These are phyloP conservation scores for Diceros bicornis DNA, from an alignment of 2,797 vertebrate genomes.

Conservation along the genomic window DNA sequence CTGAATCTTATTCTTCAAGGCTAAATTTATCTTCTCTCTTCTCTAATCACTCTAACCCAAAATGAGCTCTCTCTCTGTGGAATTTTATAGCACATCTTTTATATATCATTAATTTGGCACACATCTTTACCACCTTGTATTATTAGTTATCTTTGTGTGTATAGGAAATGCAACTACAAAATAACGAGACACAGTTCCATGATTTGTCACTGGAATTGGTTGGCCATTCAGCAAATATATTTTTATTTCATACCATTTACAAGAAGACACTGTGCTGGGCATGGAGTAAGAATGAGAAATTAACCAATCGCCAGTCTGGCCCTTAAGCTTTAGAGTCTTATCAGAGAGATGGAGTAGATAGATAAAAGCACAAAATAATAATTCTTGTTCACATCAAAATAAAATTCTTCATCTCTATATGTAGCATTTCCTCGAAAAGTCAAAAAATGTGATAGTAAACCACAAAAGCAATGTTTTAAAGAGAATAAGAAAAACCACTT, in stretches of 20 bases:
- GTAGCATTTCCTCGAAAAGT: neutral
- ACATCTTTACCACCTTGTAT: neutral
- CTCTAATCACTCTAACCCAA: neutral
- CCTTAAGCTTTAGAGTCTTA: neutral
- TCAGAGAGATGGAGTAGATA: neutral
- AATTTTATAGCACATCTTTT: neutral
- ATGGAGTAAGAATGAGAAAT: neutral
- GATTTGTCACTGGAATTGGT: neutral
- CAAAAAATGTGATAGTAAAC: neutral
- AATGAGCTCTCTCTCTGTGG: neutral
- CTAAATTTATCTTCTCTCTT: conserved; percentile 24
- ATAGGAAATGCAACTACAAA: neutral
- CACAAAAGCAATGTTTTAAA: neutral
- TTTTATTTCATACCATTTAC: neutral
- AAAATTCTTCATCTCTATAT: neutral
- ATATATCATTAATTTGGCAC: neutral
- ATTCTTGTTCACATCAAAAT: neutral
- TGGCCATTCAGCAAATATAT: neutral
- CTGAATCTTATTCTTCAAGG: neutral
- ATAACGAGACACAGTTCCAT: neutral
- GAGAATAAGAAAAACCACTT: neutral
- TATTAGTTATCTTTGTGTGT: neutral
- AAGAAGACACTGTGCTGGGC: neutral
- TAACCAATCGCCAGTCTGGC: neutral
- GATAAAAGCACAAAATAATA: neutral